These are phyloP conservation scores for Andrena chrysosceles DNA, from an alignment of 2,888 invertebrate species.

Conservation along the genomic window DNA sequence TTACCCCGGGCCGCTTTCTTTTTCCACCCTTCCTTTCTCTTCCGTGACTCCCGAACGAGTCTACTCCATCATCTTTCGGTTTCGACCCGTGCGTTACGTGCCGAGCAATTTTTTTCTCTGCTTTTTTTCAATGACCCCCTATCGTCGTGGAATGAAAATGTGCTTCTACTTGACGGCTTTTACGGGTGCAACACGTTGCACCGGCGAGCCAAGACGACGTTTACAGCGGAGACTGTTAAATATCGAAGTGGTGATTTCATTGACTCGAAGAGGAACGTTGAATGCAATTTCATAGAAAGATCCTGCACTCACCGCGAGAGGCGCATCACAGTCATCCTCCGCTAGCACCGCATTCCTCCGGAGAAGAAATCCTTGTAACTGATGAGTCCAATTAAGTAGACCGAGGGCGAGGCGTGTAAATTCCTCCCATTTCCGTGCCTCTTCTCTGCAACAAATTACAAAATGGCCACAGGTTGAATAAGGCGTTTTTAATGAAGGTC, in stretches of 20 bases:
- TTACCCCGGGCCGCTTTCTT: slow-evolving; percentile 47
- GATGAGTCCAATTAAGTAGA: too few species aligned
- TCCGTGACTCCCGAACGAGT: background rate
- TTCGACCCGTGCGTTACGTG: background rate
- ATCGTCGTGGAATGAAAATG: background rate
- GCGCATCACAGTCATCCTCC: background rate
- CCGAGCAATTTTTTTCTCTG: background rate
- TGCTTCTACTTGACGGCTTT: too few species aligned
- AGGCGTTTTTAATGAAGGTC: slow-evolving; percentile 1
- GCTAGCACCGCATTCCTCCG: slow-evolving; percentile 9
- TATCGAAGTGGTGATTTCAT: too few species aligned
- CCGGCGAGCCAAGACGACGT: too few species aligned
- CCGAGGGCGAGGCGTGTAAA: too few species aligned
- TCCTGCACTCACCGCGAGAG: background rate
- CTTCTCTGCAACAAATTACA: background rate
- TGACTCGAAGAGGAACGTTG: too few species aligned
- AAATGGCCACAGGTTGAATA: slow-evolving; percentile 6
- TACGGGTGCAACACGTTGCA: too few species aligned
- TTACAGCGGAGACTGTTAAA: too few species aligned
- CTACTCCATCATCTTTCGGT: slow-evolving; percentile 1
- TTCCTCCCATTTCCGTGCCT: background rate
- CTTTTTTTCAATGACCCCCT: background rate
- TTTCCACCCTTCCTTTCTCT: slow-evolving; percentile 12
- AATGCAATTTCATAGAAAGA: background rate
- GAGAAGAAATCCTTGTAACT: too few species aligned